Percentiles rank a stretch among this genome's conserved stretches.
These are phyloP conservation scores for Orthonyx spaldingii DNA, from an alignment of 2,113 vertebrate species.

Conservation along the genomic window DNA sequence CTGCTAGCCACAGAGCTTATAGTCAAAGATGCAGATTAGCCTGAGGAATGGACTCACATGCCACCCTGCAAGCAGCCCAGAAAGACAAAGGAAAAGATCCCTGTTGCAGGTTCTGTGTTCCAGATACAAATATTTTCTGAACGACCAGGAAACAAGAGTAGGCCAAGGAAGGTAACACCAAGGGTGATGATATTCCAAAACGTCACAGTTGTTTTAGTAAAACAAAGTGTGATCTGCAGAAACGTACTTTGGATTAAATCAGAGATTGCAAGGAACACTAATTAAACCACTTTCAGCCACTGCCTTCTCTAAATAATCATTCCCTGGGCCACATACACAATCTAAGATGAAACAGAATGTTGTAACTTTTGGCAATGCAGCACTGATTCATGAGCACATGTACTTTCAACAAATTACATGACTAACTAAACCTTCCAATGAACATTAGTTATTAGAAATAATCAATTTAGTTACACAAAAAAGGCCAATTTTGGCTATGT, in stretches of 20 bases:
- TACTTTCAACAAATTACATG: background rate
- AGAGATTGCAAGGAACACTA: background rate
- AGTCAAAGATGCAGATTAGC: background rate
- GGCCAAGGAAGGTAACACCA: background rate
- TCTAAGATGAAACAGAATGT: background rate
- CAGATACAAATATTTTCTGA: background rate
- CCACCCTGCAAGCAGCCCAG: background rate
- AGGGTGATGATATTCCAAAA: background rate
- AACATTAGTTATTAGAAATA: background rate
- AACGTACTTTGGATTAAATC: background rate
- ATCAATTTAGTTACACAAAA: background rate
- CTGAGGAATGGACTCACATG: background rate
- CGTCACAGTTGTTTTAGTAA: background rate
- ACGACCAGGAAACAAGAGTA: background rate
- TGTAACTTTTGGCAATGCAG: background rate
- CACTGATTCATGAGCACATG: background rate
- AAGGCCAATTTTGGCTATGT: background rate
- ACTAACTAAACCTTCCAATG: background rate
- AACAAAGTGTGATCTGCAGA: background rate
- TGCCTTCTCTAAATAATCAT: background rate
- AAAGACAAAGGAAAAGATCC: background rate
- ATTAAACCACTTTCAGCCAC: background rate
- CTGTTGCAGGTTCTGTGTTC: background rate
- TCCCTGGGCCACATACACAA: background rate
- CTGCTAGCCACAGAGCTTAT: background rate